Conservation (phyloP, 2,797 vertebrate genomes). For the Tachyglossus aculeatus region DNA sequence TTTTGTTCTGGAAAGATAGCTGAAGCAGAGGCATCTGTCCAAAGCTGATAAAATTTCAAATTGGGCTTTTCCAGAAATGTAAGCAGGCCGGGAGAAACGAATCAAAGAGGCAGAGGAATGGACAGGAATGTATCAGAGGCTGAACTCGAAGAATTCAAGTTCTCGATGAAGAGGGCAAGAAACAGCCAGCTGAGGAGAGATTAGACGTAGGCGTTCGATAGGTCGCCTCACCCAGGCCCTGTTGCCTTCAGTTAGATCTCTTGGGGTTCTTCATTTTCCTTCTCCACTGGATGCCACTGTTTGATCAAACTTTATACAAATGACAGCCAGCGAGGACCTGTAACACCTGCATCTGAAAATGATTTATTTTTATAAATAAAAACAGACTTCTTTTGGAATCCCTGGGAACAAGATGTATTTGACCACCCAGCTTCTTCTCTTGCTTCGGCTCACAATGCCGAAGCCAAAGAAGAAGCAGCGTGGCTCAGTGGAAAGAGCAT, state of each 20-base stretch:
- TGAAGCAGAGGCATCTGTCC: slow-evolving; percentile 5
- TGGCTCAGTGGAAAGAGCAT: too few relatives aligned
- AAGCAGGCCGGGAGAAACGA: not conserved
- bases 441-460: too few relatives aligned
- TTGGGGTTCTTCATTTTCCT: not conserved
- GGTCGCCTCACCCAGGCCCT: too few relatives aligned
- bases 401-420: slow-evolving; percentile 29
- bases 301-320: slow-evolving; percentile 49
- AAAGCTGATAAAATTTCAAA: slow-evolving; percentile 7
- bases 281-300: slow-evolving; percentile 58
- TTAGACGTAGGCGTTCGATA: too few relatives aligned
- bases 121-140: not conserved
- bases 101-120: not conserved
- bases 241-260: not conserved
- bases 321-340: slow-evolving; percentile 1
- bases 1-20: slow-evolving; percentile 26
- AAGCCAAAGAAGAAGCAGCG: too few relatives aligned
- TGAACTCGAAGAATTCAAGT: too few relatives aligned
- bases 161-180: too few relatives aligned
- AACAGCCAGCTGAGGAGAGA: too few relatives aligned
- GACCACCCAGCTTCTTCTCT: too few relatives aligned
- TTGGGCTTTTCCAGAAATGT: not conserved
- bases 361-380: slow-evolving; percentile 22
- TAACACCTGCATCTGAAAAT: slow-evolving; percentile 10
- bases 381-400: not conserved